phyloP scores from a whole-genome alignment of 2,113 vertebrate genomes.

The Boulengeromyrus knoepffleri region DNA sequence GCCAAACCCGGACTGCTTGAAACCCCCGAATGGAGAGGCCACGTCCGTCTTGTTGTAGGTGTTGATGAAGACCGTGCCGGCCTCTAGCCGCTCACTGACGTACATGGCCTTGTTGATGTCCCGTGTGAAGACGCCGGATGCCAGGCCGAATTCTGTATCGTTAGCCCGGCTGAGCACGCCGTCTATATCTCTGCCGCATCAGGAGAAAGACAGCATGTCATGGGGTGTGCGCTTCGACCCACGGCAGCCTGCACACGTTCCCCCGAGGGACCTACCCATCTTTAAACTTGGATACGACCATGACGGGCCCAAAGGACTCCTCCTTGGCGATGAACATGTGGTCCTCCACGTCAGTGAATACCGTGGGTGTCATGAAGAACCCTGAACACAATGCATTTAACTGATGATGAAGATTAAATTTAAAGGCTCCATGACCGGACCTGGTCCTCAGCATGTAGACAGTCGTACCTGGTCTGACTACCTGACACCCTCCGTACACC shows the following conservation, averaged over 20 bases:
- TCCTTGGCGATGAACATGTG: slow-evolving; percentile 70
- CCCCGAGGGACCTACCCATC: slow-evolving; percentile 69
- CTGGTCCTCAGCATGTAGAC: neutral
- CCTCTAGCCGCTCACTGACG: slow-evolving; percentile 83
- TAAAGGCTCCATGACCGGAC: neutral
- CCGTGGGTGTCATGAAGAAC: slow-evolving; percentile 75
- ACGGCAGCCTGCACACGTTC: too few species aligned
- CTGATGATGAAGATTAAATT: neutral
- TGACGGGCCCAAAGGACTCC: slow-evolving; percentile 87
- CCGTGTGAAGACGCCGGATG: slow-evolving; percentile 89
- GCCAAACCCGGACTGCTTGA: slow-evolving; percentile 94
- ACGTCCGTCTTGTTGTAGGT: slow-evolving; percentile 98
- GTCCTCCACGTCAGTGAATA: slow-evolving; percentile 72
- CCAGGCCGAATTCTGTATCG: slow-evolving; percentile 86
- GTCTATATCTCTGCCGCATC: slow-evolving; percentile 67
- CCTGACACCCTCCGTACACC: slow-evolving; percentile 64
- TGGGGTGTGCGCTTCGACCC: neutral
- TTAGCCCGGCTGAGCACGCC: slow-evolving; percentile 85
- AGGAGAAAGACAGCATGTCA: neutral
- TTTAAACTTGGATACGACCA: slow-evolving; percentile 93
- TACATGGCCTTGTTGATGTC: slow-evolving; percentile 95
- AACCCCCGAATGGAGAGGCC: slow-evolving; percentile 89
- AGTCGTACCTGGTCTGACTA: slow-evolving; percentile 62
- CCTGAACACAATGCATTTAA: slow-evolving; percentile 43
- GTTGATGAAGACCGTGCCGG: slow-evolving; percentile 93